phyloP scores from a whole-genome alignment of 2,113 vertebrate genomes.

The Neogale vison region DNA sequence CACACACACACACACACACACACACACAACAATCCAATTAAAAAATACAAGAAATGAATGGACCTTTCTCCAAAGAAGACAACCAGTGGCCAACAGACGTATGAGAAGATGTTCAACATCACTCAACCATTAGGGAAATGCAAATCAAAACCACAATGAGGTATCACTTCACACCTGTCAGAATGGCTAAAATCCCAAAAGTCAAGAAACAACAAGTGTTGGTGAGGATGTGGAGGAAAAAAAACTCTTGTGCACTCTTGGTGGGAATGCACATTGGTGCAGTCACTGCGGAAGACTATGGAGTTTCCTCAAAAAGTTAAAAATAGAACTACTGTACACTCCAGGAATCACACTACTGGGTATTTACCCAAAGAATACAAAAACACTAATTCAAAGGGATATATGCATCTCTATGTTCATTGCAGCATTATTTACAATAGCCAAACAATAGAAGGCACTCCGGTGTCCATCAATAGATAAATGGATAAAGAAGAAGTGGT shows the following conservation, averaged over 20 bases:
- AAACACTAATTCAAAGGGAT: not conserved
- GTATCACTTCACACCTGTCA: not conserved
- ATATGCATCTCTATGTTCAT: not conserved
- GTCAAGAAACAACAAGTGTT: not conserved
- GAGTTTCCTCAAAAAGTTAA: not conserved
- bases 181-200: not conserved
- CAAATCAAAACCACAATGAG: not conserved
- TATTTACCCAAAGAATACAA: not conserved
- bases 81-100: not conserved
- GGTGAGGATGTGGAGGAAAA: not conserved
- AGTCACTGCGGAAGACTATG: not conserved
- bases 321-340: not conserved
- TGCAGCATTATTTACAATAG: not conserved
- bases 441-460: not conserved
- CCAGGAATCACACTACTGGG: not conserved
- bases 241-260: not conserved
- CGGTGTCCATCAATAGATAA: not conserved
- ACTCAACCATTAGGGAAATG: not conserved
- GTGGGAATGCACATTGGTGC: not conserved
- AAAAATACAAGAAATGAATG: not conserved
- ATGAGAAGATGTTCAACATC: not conserved
- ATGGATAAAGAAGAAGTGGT: not conserved
- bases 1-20: not conserved
- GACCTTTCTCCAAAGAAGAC: not conserved
- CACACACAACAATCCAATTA: not conserved